Base-by-base conservation (phyloP, 1,140 invertebrate species). In the Drosophila albomicans region DNA sequence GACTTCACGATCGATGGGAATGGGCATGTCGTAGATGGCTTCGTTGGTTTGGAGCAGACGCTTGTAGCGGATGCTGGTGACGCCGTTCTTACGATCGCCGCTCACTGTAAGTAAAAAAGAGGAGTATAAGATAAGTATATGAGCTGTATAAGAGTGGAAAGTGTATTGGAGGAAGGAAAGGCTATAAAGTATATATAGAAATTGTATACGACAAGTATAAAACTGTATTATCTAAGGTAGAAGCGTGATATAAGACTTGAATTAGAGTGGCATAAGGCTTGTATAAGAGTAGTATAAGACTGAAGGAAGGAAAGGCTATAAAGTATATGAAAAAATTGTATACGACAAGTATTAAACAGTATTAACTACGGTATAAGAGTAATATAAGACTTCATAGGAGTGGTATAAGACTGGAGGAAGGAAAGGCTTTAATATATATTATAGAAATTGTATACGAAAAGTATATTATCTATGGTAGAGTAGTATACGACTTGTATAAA, bases 31-130 rank as follows among this genome's bases (percentile, higher is more conserved):
- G 68, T 95, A 95, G 11, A 94, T 93, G 0, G 95, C 94, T 75
- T 97, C 96, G 73, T 95, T 96, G 0, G 96, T 96, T 59, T 95
- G 94, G 46, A 98, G 93, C 0, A 96, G 95, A 4, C 97, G 94
- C 32, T 94, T 94, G 88, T 96, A 98, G 2, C 95, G 95, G 3
- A 98, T 95, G n/a, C 95, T 96, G 0, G 97, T 98, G 0, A 98
- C 94, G 0, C 97, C 97, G 87, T 97, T 95, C 58, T 95, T 95
- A 28, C 97, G 94, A 48, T 95, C 94, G 1, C 96, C 97, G 15
- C 95, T 94, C 5, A 95, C 94, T 95, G 82, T 13, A 82, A 16
- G 1, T 0, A 13, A 49, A 6, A 16, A 5, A 15, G n/a, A 16
- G 28, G 11, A 13, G 7, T 49, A 28, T 32, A 2, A 35, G 7